Evolutionary conservation across 2,113 vertebrate genomes (phyloP), one percentile per base, ranked within the genome.

Genomic region (Sturnus vulgaris): DNA sequence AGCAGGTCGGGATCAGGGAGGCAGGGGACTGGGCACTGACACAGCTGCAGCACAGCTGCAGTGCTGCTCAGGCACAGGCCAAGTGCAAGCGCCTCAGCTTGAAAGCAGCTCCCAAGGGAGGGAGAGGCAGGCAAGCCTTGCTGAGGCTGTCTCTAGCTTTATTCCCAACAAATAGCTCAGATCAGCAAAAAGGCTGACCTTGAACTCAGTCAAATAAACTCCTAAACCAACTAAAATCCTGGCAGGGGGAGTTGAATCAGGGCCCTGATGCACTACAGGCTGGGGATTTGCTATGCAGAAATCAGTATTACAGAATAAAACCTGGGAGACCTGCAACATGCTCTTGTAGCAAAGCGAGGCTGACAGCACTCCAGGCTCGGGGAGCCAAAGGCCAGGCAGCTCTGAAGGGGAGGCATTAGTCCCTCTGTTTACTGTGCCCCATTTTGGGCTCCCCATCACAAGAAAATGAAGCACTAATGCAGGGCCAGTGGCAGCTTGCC

Each of bases 21-120:
- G 23, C 24, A 42, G 0, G 5, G 87, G 65, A 42, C 64, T 49
- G 84, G 81, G 81, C 61, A 71, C 42, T 35, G 68, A 39, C 61
- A 87, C 47, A 90, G 91, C 84, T 73, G 87, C 64, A 90, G 77
- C 50, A 84, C 82, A 94, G 90, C 88, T 92, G 86, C 77, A 81
- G 25, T 1, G 13, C 39, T 1, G 8, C 61, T 92, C 78, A 47
- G 63, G n/a, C 39, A 70, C 65, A 47, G 39, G 65, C 70, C 60
- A 66, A 63, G 40, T 3, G 5, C 63, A 49, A 61, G 14, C 90
- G 22, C 55, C 60, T 80, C 53, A n/a, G 39, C 44, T 56, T 82
- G 66, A 91, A 91, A 89, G 81, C 81, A 56, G 61, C 39, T 95
- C 93, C 84, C 90, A 33, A 39, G 81, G 49, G 92, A 91, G 0